Evolutionary conservation across 2,888 invertebrate species (phyloP).

Genomic region (Heteromyza rotundicornis): DNA sequence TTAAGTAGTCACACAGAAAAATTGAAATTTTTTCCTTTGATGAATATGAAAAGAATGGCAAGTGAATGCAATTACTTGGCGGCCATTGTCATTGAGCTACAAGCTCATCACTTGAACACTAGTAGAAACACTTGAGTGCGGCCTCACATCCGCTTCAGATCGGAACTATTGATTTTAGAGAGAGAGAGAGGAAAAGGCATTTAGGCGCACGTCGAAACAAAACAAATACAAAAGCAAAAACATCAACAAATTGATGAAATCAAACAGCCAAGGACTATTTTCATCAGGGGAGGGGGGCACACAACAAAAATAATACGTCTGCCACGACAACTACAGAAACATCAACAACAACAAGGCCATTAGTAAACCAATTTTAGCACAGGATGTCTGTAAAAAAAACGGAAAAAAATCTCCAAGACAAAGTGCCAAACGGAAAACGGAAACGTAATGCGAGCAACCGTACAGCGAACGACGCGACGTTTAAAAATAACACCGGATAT

Average conservation of each 20-base stretch:
- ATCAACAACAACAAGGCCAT: not conserved
- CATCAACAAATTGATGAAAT: not conserved
- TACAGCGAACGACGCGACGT: not conserved
- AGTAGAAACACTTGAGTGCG: not conserved
- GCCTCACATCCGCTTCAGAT: not conserved
- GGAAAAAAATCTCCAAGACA: not conserved
- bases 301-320: not conserved
- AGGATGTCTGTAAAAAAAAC: not conserved
- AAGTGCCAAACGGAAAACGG: constrained; percentile 2
- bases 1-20: not conserved
- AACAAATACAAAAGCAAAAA: not conserved
- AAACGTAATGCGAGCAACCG: not conserved
- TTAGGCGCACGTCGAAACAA: not conserved
- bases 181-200: not conserved
- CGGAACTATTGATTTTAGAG: not conserved
- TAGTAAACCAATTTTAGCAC: not conserved
- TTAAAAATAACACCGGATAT: not conserved
- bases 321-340: not conserved
- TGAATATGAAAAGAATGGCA: not conserved
- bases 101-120: too few species aligned
- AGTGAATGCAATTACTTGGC: not conserved
- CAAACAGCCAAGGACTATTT: constrained; percentile 18
- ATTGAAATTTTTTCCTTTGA: not conserved
- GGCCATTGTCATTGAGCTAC: too few species aligned
- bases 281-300: constrained; percentile 2